phyloP scores from a whole-genome alignment of 1,140 invertebrate genomes.

The Anastrepha obliqua region DNA sequence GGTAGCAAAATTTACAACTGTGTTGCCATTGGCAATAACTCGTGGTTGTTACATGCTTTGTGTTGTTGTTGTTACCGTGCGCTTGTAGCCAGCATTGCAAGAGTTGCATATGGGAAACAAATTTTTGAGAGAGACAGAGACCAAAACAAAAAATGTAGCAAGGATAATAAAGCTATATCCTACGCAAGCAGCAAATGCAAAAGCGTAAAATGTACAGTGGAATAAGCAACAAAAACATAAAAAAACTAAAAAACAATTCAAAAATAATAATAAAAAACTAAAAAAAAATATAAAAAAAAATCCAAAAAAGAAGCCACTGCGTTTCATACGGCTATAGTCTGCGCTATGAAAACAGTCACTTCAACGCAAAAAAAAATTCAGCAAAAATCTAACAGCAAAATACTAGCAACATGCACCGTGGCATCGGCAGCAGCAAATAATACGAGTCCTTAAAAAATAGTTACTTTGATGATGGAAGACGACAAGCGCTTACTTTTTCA shows the following conservation, averaged over 20 bases:
- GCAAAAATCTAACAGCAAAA: neutral
- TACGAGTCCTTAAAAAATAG: neutral
- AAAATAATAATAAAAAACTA: neutral
- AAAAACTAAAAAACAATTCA: neutral
- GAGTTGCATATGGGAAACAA: neutral
- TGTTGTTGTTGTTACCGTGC: neutral
- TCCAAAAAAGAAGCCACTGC: neutral
- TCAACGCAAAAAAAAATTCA: neutral
- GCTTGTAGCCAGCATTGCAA: neutral
- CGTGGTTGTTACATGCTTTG: constrained; percentile 8
- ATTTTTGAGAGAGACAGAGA: neutral
- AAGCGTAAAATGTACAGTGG: neutral
- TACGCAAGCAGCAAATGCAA: neutral
- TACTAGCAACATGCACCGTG: constrained; percentile 4
- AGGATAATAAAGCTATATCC: neutral
- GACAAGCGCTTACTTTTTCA: neutral
- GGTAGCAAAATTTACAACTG: constrained; percentile 50
- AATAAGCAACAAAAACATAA: neutral
- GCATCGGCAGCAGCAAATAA: neutral
- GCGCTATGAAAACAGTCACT: neutral
- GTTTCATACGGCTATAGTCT: neutral
- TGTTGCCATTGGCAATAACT: constrained; percentile 52
- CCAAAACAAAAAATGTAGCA: neutral
- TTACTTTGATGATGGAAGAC: neutral
- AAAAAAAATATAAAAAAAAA: neutral